Percentiles rank a stretch among this genome's conserved stretches.
Evolutionary conservation across 2,797 vertebrate genomes (phyloP).

Genomic region (Manis javanica): DNA sequence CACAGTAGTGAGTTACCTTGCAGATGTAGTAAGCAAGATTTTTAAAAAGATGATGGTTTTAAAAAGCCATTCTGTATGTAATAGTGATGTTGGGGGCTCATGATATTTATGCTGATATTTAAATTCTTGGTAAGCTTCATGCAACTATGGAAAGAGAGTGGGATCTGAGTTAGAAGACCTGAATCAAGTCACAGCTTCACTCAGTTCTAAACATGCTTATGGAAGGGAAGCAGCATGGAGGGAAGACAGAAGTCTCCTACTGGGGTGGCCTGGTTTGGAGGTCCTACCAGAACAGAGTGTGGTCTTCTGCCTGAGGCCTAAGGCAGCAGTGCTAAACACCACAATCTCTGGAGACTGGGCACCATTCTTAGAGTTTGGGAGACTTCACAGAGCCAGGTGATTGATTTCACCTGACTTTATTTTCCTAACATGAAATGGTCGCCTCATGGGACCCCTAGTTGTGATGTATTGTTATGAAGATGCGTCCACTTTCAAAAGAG

Average conservation of each 20-base stretch:
- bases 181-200: not conserved
- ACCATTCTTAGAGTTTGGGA: not conserved
- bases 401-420: not conserved
- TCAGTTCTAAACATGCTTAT: not conserved
- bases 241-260: not conserved
- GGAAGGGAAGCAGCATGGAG: not conserved
- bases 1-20: not conserved
- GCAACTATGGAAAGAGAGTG: not conserved
- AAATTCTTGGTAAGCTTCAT: not conserved
- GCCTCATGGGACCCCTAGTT: not conserved
- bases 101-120: not conserved
- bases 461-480: not conserved
- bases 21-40: not conserved
- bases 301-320: not conserved
- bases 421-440: not conserved
- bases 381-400: not conserved
- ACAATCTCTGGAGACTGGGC: not conserved
- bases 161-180: not conserved
- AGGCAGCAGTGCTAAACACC: not conserved
- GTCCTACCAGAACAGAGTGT: not conserved
- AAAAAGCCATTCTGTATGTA: not conserved
- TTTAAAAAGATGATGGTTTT: not conserved
- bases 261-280: not conserved
- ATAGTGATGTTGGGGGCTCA: not conserved
- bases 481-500: conserved; percentile 6